Conservation (phyloP, 2,113 vertebrate genomes). For the Galemys pyrenaicus region DNA sequence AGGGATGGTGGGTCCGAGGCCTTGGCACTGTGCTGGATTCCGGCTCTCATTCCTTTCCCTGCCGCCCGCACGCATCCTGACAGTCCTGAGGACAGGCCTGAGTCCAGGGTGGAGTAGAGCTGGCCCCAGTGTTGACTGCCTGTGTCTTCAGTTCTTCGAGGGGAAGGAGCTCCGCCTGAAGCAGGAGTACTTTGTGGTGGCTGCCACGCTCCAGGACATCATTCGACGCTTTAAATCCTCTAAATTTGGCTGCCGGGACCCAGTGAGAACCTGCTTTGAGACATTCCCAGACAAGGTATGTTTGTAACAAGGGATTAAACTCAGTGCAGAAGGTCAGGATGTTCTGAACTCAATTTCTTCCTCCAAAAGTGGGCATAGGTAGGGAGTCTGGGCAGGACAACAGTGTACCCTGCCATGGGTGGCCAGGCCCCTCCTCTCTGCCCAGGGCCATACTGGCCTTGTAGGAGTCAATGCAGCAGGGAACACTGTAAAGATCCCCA, state of each 20-base stretch:
- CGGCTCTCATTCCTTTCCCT: background rate
- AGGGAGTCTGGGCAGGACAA: fast-evolving
- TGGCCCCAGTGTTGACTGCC: background rate
- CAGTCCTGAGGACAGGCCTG: background rate
- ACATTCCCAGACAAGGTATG: constrained; percentile 91
- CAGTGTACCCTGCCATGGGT: fast-evolving
- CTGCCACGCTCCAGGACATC: constrained; percentile 93
- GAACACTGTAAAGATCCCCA: background rate
- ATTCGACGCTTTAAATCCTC: constrained; percentile 93
- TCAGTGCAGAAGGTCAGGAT: background rate
- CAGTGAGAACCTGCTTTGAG: constrained; percentile 90
- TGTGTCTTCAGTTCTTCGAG: constrained; percentile 88
- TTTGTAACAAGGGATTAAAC: background rate
- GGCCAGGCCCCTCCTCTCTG: background rate
- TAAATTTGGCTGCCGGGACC: constrained; percentile 92
- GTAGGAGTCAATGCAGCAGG: background rate
- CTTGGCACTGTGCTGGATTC: background rate
- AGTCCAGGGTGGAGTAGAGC: too few relatives aligned
- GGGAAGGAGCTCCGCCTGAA: constrained; percentile 93
- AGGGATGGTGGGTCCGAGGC: too few relatives aligned
- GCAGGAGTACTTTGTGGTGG: constrained; percentile 94
- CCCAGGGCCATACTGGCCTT: background rate
- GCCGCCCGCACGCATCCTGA: too few relatives aligned
- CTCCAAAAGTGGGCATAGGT: fast-evolving
- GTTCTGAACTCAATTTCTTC: background rate